Conservation (phyloP, 2,888 invertebrate genomes). For the Pseudoips prasinana region DNA sequence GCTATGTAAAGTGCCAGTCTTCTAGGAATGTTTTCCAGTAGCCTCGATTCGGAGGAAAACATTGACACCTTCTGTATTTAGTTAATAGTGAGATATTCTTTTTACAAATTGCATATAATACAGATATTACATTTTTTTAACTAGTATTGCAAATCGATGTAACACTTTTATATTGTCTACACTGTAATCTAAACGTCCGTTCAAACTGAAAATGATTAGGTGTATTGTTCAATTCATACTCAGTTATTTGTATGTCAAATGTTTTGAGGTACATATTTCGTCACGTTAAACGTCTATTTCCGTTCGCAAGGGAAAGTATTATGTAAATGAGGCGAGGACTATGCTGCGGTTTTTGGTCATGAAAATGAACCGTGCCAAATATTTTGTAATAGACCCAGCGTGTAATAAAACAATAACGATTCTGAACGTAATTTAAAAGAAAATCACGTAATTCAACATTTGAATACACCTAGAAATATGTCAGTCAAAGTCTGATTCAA, state of each 20-base stretch:
- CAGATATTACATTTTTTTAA: no score
- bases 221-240: slow-evolving; percentile 35
- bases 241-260: slow-evolving; percentile 35
- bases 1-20: no score
- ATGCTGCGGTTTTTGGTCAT: slow-evolving; percentile 35
- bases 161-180: no score
- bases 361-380: slow-evolving; percentile 15
- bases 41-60: no score
- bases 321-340: slow-evolving; percentile 46
- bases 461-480: neutral
- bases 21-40: no score
- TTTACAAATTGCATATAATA: no score
- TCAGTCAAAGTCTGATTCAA: neutral
- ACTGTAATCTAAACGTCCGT: slow-evolving; percentile 21
- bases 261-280: slow-evolving; percentile 46
- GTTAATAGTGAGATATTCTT: no score
- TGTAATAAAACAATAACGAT: no score
- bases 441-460: no score
- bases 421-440: no score
- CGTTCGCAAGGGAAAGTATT: slow-evolving; percentile 56
- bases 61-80: no score
- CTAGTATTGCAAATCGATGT: no score
- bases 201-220: slow-evolving; percentile 42
- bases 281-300: slow-evolving; percentile 51
- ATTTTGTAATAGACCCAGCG: slow-evolving; percentile 8